Evolutionary conservation across 1,140 invertebrate species (phyloP).

Genomic region (Zaprionus tsacasi): DNA sequence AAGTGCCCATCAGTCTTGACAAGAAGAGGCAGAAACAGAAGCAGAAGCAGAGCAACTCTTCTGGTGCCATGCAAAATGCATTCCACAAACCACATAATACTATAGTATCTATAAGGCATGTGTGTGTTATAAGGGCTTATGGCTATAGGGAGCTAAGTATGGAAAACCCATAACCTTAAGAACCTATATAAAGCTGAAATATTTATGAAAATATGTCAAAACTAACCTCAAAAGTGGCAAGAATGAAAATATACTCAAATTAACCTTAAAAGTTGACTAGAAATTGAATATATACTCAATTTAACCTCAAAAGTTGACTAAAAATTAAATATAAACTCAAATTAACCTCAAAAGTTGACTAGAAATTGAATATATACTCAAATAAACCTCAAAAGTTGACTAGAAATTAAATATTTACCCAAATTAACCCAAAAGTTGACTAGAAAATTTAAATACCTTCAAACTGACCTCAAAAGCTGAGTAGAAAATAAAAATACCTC

Average conservation of each 20-base stretch:
- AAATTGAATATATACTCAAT: background rate
- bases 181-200: background rate
- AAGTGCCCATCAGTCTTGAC: constrained; percentile 25
- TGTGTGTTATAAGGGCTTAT: background rate
- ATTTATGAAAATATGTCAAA: background rate
- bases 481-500: no score
- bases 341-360: background rate
- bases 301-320: background rate
- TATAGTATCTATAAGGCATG: background rate
- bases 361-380: background rate
- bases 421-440: background rate
- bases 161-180: background rate
- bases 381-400: background rate
- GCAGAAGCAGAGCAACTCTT: background rate
- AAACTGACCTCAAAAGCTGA: no score
- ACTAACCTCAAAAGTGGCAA: background rate
- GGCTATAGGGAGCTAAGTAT: background rate
- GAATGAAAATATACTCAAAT: no score
- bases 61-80: background rate
- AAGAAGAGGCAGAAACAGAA: background rate
- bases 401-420: no score
- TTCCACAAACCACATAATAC: background rate
- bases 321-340: background rate
- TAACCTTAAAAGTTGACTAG: background rate
- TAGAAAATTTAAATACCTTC: no score